Evolutionary conservation across 2,113 vertebrate species (phyloP).

Genomic region (Gavia stellata): DNA sequence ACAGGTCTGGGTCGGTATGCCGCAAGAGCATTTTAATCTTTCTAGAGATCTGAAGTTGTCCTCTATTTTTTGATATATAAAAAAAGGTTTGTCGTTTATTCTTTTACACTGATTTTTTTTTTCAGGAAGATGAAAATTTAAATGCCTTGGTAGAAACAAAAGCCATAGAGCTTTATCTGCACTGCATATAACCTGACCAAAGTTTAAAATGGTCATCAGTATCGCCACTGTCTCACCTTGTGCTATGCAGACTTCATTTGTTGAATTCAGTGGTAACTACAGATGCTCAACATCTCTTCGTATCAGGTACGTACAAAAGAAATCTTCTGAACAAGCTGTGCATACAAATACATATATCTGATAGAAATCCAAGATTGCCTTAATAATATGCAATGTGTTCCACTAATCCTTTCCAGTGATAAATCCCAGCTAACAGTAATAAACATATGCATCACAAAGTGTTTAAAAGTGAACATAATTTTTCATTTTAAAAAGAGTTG

Average conservation of each 20-base stretch:
- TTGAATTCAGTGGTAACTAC: not conserved
- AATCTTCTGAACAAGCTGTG: not conserved
- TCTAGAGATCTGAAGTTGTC: not conserved
- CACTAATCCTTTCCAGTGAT: not conserved
- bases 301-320: not conserved
- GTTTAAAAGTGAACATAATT: not conserved
- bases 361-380: not conserved
- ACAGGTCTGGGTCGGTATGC: not conserved
- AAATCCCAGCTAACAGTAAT: not conserved
- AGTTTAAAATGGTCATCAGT: not conserved
- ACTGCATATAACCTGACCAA: not conserved
- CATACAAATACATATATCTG: not conserved
- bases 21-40: not conserved
- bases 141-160: not conserved
- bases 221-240: not conserved
- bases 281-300: not conserved
- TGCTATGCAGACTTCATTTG: not conserved
- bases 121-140: not conserved
- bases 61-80: not conserved
- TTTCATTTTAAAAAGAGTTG: not conserved
- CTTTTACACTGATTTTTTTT: not conserved
- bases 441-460: not conserved
- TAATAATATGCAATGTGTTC: not conserved
- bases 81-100: not conserved
- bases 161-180: not conserved